Evolutionary conservation across 2,888 invertebrate species (phyloP), one percentile per base, ranked within the genome.

Genomic region (Blera fallax): DNA sequence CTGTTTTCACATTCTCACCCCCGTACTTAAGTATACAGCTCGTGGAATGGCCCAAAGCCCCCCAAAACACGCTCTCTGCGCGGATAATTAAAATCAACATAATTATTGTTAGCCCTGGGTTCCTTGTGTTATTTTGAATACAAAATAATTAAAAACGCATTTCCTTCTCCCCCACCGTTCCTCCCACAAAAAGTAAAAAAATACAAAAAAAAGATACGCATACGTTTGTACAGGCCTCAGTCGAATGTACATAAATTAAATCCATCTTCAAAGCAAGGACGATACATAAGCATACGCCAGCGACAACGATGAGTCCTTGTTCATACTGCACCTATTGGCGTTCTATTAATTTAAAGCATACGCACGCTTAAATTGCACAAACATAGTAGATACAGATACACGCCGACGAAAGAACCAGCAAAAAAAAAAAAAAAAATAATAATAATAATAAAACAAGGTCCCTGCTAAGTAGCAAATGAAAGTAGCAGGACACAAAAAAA

Each of bases 131-230:
- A 27, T 52, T 52, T 27, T 27, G 52, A 10, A 27, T 27, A n/a
- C 24, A 52, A 52, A 52, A 50, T 50, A 50, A 50, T 50, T 50
- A 50, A 50, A 52, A 52, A 27, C 27, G 52, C 52, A 52, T 52
- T 24, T 50, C 21, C 10, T 45, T 1, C 48, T 2, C 3, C 48
- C 48, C 6, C 5, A 14, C 2, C n/a, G n/a, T 16, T 45, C 3
- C 4, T 14, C 16, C 18, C 8, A 24, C 24, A 2, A 24, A 43
- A n/a, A 43, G 2, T 4, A 14, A 43, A 43, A 14, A 43, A 43
- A 43, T 8, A 43, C 16, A 43, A 16, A 16, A 16, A 43, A 43
- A 16, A 4, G 16, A 16, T 2, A 43, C 8, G 3, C 1, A 4
- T 21, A 10, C 10, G 11, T 11, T 1, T 6, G 40, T 37, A 48